phyloP scores from a whole-genome alignment of 64 coral and sea anemone species.

The Hydrozoanthus tunicans region DNA sequence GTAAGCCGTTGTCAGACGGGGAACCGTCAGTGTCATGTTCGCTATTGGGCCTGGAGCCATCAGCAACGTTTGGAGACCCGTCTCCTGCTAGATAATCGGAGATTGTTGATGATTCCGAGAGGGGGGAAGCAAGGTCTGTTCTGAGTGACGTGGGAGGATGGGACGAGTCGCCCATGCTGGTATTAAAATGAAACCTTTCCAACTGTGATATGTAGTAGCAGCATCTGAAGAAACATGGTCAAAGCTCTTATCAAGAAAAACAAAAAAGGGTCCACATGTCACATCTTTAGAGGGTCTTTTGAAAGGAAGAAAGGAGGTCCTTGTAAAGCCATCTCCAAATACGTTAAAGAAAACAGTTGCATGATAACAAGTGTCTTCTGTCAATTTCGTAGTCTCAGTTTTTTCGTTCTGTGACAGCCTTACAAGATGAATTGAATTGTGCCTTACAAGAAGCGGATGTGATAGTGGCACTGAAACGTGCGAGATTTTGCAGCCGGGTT shows the following conservation, averaged over 20 bases:
- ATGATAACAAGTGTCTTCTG: too few species aligned
- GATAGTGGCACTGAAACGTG: too few species aligned
- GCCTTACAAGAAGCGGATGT: too few species aligned
- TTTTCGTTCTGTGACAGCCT: too few species aligned
- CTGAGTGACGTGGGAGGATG: conserved; percentile 58
- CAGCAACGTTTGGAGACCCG: conserved; percentile 67
- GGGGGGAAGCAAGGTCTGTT: conserved; percentile 78
- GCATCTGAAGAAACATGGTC: conserved; percentile 51
- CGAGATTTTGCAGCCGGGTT: too few species aligned
- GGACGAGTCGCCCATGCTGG: conserved; percentile 47
- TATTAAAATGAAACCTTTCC: conserved; percentile 81
- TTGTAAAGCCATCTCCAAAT: too few species aligned
- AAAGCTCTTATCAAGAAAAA: not conserved
- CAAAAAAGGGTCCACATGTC: not conserved
- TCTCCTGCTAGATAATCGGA: conserved; percentile 88
- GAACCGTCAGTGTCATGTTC: conserved; percentile 49
- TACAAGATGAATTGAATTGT: too few species aligned
- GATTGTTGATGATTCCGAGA: conserved; percentile 92
- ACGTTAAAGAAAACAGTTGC: too few species aligned
- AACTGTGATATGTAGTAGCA: conserved; percentile 88
- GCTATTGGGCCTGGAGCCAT: conserved; percentile 51
- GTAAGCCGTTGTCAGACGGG: conserved; percentile 62
- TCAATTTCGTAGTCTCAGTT: too few species aligned
- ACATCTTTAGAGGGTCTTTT: too few species aligned
- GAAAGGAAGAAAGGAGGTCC: too few species aligned